These are phyloP conservation scores for Patella pellucida DNA, from an alignment of 2,888 invertebrate genomes.

Conservation along the genomic window DNA sequence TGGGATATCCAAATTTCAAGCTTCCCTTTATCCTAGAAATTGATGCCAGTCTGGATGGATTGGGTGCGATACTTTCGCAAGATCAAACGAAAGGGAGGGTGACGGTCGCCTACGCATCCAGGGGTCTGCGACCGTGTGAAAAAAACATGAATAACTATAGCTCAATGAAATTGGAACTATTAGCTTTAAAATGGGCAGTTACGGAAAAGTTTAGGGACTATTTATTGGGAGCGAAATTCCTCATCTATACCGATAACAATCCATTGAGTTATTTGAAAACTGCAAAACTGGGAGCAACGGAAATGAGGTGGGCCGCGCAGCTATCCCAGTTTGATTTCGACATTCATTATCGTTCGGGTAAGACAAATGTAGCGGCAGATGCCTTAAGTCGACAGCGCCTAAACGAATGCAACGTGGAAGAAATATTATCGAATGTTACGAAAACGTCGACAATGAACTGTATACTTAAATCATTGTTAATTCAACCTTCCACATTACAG, in stretches of 20 bases:
- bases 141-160: slow-evolving; percentile 39
- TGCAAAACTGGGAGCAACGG: slow-evolving; percentile 40
- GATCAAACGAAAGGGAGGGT: slow-evolving; percentile 26
- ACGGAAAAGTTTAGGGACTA: slow-evolving; percentile 36
- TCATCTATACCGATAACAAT: slow-evolving; percentile 39
- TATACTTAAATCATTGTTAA: neutral
- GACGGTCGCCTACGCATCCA: slow-evolving; percentile 38
- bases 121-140: slow-evolving; percentile 33
- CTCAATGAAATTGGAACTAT: slow-evolving; percentile 35
- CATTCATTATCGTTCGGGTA: slow-evolving; percentile 36
- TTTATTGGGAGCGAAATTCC: slow-evolving; percentile 29
- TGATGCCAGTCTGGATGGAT: slow-evolving; percentile 35
- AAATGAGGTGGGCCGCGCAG: slow-evolving; percentile 39
- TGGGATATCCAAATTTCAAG: slow-evolving; percentile 39
- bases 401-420: neutral
- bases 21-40: slow-evolving; percentile 36
- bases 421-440: too few species aligned
- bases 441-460: neutral
- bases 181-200: slow-evolving; percentile 39
- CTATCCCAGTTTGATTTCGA: slow-evolving; percentile 36
- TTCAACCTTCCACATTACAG: neutral
- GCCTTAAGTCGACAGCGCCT: slow-evolving; percentile 29
- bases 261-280: slow-evolving; percentile 34
- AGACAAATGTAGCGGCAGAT: slow-evolving; percentile 36
- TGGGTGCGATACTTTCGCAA: slow-evolving; percentile 39